Percentiles rank a stretch among this genome's conserved stretches.
These are phyloP conservation scores for Hyla sarda DNA, from an alignment of 2,113 vertebrate genomes.

Conservation along the genomic window DNA sequence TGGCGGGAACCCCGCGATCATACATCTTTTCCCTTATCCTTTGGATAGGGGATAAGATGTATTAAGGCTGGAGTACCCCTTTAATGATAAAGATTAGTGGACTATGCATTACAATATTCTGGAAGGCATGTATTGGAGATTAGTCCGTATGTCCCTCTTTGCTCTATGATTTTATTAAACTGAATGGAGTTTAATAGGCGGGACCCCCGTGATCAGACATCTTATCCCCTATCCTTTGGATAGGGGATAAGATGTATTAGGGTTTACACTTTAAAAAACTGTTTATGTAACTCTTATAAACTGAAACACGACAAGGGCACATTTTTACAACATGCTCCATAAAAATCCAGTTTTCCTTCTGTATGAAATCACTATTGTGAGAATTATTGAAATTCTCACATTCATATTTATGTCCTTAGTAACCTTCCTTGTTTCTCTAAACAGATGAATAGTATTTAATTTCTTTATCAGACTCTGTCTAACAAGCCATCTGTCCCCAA, in stretches of 20 bases:
- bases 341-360: background rate
- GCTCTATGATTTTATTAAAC: background rate
- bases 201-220: no score
- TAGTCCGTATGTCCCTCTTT: background rate
- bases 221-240: no score
- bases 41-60: no score
- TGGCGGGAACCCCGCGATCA: no score
- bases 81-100: background rate
- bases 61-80: no score
- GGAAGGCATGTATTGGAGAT: background rate
- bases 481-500: slow-evolving; percentile 78
- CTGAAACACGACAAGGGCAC: background rate
- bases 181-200: background rate
- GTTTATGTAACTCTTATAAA: background rate
- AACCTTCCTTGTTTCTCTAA: slow-evolving; percentile 44
- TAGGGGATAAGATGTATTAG: no score
- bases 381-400: slow-evolving; percentile 39
- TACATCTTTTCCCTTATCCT: no score
- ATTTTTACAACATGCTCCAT: background rate
- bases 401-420: slow-evolving; percentile 48
- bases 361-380: slow-evolving; percentile 8
- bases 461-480: slow-evolving; percentile 72
- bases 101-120: background rate
- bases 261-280: no score
- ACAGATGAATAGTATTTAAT: slow-evolving; percentile 62